Conservation (phyloP, 2,888 invertebrate species). For the Agonopterix arenella region DNA sequence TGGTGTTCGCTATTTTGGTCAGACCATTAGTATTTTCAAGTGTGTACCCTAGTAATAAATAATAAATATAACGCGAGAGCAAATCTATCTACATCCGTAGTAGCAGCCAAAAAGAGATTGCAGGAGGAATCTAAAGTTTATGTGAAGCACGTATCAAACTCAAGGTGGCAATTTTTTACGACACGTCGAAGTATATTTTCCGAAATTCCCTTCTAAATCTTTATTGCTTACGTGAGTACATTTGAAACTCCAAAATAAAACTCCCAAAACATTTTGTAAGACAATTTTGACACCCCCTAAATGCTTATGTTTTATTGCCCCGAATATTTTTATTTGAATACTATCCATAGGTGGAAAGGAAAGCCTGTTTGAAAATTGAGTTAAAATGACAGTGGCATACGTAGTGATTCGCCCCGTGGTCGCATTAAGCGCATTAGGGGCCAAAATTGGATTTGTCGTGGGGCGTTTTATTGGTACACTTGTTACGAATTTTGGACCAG, state of each 20-base stretch:
- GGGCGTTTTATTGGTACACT: conserved; percentile 73
- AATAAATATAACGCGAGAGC: too few relatives aligned
- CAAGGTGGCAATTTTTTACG: conserved; percentile 12
- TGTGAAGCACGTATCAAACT: conserved; percentile 8
- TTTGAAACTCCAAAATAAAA: conserved; percentile 50
- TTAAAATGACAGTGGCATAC: conserved; percentile 75
- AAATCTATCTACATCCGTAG: too few relatives aligned
- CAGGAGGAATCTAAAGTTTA: neutral
- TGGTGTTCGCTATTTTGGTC: too few relatives aligned
- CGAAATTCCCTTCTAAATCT: conserved; percentile 44
- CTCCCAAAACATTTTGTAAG: conserved; percentile 44
- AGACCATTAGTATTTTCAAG: too few relatives aligned
- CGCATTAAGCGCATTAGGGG: conserved; percentile 72
- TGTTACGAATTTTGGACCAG: conserved; percentile 63
- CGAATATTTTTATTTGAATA: conserved; percentile 66
- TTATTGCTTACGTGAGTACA: conserved; percentile 61
- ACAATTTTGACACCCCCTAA: conserved; percentile 62
- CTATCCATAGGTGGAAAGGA: conserved; percentile 24
- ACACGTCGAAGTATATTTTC: conserved; percentile 36
- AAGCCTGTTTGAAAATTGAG: conserved; percentile 65
- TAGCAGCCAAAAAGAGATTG: too few relatives aligned
- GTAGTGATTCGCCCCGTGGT: conserved; percentile 74
- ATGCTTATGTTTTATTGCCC: conserved; percentile 60
- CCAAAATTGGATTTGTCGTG: conserved; percentile 69
- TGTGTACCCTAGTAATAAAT: too few relatives aligned